These are phyloP conservation scores for Camponotus fellah DNA, from an alignment of 2,888 invertebrate species.

Conservation along the genomic window DNA sequence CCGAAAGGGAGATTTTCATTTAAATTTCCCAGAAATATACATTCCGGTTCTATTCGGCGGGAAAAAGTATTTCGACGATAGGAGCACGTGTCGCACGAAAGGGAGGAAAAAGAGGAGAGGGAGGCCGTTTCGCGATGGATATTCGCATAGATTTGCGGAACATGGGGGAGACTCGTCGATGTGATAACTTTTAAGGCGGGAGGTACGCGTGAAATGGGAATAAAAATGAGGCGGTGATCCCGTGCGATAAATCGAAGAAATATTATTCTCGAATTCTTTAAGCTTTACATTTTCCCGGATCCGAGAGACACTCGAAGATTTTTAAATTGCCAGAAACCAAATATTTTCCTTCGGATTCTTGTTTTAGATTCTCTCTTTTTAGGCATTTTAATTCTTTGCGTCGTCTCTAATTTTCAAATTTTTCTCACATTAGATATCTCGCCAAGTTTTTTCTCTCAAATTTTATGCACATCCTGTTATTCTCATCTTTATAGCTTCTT, in stretches of 20 bases:
- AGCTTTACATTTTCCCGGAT: not conserved
- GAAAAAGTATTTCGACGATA: conserved; percentile 35
- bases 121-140: not conserved
- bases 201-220: conserved; percentile 18
- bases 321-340: not conserved
- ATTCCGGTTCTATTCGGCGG: conserved; percentile 28
- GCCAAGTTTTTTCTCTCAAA: not conserved
- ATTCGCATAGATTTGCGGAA: conserved; percentile 33
- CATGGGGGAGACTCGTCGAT: conserved; percentile 36
- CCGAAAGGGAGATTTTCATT: conserved; percentile 11
- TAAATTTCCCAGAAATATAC: conserved; percentile 34
- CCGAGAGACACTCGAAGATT: not conserved
- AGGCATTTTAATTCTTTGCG: not conserved
- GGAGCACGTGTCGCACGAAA: conserved; percentile 25
- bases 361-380: not conserved
- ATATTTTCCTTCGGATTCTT: not conserved
- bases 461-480: not conserved
- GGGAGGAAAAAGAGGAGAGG: not conserved
- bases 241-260: conserved; percentile 22
- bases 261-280: conserved; percentile 23
- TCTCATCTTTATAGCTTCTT: not conserved
- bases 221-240: conserved; percentile 18
- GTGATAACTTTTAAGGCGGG: conserved; percentile 30
- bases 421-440: not conserved
- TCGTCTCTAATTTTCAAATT: too few species aligned